phyloP scores from a whole-genome alignment of 2,113 vertebrate genomes.

The Tupaia chinensis region DNA sequence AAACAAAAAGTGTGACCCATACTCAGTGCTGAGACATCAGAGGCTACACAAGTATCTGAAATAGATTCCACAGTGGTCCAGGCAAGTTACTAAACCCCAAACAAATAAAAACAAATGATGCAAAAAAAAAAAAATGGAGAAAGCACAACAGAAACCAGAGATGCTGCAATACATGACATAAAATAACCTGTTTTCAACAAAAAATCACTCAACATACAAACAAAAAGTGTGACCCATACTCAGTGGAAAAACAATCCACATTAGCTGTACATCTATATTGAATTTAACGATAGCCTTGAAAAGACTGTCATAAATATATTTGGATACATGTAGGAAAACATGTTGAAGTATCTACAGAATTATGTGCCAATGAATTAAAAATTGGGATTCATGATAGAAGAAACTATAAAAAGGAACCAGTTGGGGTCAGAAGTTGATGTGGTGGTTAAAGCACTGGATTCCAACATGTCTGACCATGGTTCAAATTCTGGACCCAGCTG shows the following conservation, averaged over 20 bases:
- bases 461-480: too few relatives aligned
- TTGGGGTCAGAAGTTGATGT: too few relatives aligned
- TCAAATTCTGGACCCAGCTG: too few relatives aligned
- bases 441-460: too few relatives aligned
- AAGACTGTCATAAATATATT: not conserved
- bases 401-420: not conserved
- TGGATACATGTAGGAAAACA: not conserved
- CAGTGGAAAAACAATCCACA: not conserved
- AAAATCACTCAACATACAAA: constrained; percentile 6
- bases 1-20: not conserved
- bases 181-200: not conserved
- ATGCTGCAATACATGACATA: not conserved
- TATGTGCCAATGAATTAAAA: not conserved
- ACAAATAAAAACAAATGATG: not conserved
- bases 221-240: not conserved
- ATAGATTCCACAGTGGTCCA: not conserved
- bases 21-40: not conserved
- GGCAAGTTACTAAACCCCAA: not conserved
- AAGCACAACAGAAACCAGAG: not conserved
- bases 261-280: not conserved
- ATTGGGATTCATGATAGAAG: not conserved
- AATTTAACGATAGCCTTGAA: not conserved
- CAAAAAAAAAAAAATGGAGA: not conserved
- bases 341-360: not conserved
- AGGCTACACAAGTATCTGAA: not conserved